phyloP scores from a whole-genome alignment of 2,888 invertebrate species.

The Drosophila neutralis region DNA sequence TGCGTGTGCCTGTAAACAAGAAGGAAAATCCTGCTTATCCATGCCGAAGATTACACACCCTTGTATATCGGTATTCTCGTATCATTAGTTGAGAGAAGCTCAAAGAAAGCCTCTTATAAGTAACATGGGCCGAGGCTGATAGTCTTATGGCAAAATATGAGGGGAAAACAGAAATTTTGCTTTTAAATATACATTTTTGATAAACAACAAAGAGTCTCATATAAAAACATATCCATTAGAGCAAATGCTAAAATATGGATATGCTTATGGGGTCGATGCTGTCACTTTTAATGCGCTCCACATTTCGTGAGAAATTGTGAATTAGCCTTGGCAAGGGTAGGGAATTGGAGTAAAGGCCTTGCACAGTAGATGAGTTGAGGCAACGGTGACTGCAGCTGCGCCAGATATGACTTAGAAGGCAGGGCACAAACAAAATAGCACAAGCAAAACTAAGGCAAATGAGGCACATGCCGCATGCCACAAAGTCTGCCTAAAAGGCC shows the following conservation, averaged over 20 bases:
- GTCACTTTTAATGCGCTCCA: not conserved
- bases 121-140: not conserved
- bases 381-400: slow-evolving; percentile 52
- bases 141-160: not conserved
- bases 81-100: not conserved
- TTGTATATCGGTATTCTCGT: not conserved
- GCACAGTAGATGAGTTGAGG: slow-evolving; percentile 18
- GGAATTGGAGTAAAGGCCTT: not conserved
- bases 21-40: not conserved
- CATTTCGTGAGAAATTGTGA: not conserved
- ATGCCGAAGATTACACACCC: not conserved
- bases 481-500: slow-evolving; percentile 50
- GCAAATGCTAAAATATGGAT: not conserved
- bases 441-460: slow-evolving; percentile 52
- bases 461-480: slow-evolving; percentile 48
- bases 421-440: slow-evolving; percentile 40
- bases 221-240: not conserved
- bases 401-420: slow-evolving; percentile 52
- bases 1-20: slow-evolving; percentile 10
- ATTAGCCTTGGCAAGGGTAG: not conserved
- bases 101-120: not conserved
- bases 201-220: not conserved
- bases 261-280: not conserved
- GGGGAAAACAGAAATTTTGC: not conserved
- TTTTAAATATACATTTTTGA: not conserved